Percentiles rank a stretch among this genome's conserved stretches.
phyloP scores from a whole-genome alignment of 1,140 invertebrate species.

The Drosophila sturtevanti region DNA sequence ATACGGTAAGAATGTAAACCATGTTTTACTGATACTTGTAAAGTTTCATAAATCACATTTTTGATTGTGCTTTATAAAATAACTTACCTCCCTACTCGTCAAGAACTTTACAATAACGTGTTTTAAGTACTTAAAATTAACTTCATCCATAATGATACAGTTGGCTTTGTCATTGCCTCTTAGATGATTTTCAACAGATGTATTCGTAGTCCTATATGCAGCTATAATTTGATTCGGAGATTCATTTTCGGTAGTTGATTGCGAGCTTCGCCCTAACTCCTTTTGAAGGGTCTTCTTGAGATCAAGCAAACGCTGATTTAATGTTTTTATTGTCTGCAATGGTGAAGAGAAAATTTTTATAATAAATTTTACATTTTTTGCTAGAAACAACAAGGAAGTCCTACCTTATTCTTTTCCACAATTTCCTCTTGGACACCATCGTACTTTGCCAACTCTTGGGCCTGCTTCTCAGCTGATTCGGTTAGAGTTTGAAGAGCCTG shows the following conservation, averaged over 20 bases:
- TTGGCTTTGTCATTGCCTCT: slow-evolving; percentile 52
- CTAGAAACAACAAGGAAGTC: not conserved
- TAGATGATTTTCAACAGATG: slow-evolving; percentile 33
- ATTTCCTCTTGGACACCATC: slow-evolving; percentile 89
- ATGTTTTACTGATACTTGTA: no score
- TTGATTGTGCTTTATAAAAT: not conserved
- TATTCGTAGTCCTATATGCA: slow-evolving; percentile 37
- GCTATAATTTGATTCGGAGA: slow-evolving; percentile 50
- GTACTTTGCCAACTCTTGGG: slow-evolving; percentile 85
- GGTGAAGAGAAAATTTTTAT: not conserved
- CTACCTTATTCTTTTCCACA: slow-evolving; percentile 89
- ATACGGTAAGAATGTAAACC: not conserved
- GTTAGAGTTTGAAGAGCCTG: slow-evolving; percentile 83
- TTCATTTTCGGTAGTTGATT: slow-evolving; percentile 52
- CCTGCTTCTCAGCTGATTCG: slow-evolving; percentile 84
- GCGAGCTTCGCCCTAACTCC: slow-evolving; percentile 86
- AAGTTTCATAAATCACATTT: not conserved
- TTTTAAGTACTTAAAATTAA: slow-evolving; percentile 90
- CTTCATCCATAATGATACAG: slow-evolving; percentile 84
- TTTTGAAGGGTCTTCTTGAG: slow-evolving; percentile 95
- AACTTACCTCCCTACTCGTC: slow-evolving; percentile 90
- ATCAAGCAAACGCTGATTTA: slow-evolving; percentile 93
- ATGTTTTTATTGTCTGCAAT: slow-evolving; percentile 89
- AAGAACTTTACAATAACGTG: slow-evolving; percentile 96
- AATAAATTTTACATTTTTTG: not conserved